Conservation (phyloP, 2,797 vertebrate genomes). For the Xerus rutilus region DNA sequence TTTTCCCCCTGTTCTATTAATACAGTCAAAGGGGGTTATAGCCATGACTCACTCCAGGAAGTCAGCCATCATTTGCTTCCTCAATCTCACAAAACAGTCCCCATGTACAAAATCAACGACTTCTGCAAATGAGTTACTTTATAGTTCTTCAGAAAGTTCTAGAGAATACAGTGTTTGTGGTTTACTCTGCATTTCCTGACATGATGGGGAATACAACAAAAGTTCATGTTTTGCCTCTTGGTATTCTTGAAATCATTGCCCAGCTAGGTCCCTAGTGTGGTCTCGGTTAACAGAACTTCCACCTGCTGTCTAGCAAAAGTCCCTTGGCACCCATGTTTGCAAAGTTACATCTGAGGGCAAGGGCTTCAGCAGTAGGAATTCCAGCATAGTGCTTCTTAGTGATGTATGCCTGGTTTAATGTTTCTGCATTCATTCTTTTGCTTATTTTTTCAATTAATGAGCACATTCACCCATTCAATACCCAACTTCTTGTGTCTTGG, state of each 20-base stretch:
- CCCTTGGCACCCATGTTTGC: constrained; percentile 18
- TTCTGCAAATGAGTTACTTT: constrained; percentile 88
- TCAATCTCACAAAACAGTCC: constrained; percentile 83
- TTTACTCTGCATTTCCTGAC: constrained; percentile 73
- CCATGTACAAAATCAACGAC: constrained; percentile 77
- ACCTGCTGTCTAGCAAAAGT: constrained; percentile 68
- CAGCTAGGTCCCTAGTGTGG: not conserved
- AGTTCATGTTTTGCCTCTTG: constrained; percentile 61
- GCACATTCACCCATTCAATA: not conserved
- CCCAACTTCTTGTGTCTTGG: not conserved
- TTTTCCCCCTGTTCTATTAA: constrained; percentile 87
- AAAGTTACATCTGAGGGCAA: not conserved
- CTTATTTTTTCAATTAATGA: not conserved
- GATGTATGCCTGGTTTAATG: not conserved
- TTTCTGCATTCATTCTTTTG: not conserved
- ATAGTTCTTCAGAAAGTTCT: constrained; percentile 79
- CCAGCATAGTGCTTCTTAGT: not conserved
- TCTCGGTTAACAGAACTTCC: not conserved
- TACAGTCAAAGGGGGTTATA: constrained; percentile 82
- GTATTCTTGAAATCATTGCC: constrained; percentile 67
- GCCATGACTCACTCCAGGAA: constrained; percentile 90
- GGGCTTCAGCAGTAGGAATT: not conserved
- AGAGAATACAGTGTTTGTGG: constrained; percentile 81
- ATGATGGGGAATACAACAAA: constrained; percentile 56
- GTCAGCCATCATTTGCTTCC: constrained; percentile 85